Percentiles rank a stretch among this genome's conserved stretches.
Evolutionary conservation across 2,113 vertebrate genomes (phyloP).

Genomic region (Manacus vitellinus): DNA sequence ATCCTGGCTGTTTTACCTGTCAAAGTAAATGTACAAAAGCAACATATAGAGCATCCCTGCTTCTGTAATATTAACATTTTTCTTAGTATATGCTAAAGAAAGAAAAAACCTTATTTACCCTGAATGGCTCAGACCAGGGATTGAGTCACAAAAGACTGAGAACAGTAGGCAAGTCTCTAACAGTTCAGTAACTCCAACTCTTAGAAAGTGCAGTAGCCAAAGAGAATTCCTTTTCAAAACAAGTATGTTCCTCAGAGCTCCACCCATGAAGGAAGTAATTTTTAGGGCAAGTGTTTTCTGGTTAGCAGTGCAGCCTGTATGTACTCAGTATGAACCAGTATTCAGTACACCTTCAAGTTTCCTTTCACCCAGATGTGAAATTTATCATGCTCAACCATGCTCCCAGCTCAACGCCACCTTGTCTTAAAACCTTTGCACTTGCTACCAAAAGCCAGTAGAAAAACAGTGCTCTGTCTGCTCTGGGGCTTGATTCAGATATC

Average conservation of each 20-base stretch:
- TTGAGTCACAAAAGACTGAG: not conserved
- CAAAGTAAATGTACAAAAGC: not conserved
- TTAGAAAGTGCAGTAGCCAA: not conserved
- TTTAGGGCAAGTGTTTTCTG: conserved; percentile 22
- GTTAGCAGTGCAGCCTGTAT: not conserved
- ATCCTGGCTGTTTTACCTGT: not conserved
- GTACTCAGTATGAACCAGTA: not conserved
- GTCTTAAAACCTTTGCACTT: conserved; percentile 78
- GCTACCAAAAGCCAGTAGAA: conserved; percentile 80
- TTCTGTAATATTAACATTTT: not conserved
- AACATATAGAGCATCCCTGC: not conserved
- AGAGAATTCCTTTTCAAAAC: not conserved
- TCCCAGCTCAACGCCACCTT: conserved; percentile 51
- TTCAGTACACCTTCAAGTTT: not conserved
- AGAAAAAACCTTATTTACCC: conserved; percentile 16
- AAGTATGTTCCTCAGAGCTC: conserved; percentile 23
- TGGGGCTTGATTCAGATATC: conserved; percentile 75
- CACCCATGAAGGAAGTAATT: not conserved
- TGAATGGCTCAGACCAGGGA: not conserved
- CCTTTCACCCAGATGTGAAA: conserved; percentile 10
- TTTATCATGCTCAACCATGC: conserved; percentile 63
- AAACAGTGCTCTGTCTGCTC: conserved; percentile 70
- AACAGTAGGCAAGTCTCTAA: not conserved
- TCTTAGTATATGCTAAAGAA: not conserved
- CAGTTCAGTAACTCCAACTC: not conserved